Evolutionary conservation across 1,140 invertebrate genomes (phyloP).

Genomic region (Anadara kagoshimensis): DNA sequence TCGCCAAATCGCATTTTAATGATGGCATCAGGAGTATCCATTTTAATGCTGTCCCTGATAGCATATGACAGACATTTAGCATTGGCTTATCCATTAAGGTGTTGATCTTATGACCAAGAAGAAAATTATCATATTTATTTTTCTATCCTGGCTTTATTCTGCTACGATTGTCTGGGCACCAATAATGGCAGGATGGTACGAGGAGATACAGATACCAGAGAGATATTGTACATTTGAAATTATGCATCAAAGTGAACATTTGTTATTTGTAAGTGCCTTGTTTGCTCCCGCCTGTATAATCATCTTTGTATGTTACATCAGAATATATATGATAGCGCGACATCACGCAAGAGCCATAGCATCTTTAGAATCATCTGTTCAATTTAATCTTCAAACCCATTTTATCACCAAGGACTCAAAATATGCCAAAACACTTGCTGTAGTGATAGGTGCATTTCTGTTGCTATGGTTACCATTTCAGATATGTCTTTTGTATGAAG

Average conservation of each 20-base stretch:
- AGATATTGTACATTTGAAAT: constrained; percentile 70
- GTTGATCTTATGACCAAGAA: constrained; percentile 79
- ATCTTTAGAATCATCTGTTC: constrained; percentile 78
- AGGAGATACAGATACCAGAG: constrained; percentile 56
- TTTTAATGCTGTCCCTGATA: constrained; percentile 80
- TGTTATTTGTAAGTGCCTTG: constrained; percentile 55
- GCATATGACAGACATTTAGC: constrained; percentile 81
- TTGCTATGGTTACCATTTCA: constrained; percentile 81
- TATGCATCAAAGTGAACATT: constrained; percentile 48
- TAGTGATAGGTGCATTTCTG: constrained; percentile 80
- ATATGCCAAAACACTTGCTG: constrained; percentile 80
- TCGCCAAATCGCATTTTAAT: constrained; percentile 80
- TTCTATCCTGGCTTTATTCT: constrained; percentile 79
- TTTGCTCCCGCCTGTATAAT: constrained; percentile 69
- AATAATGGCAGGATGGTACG: too few relatives aligned
- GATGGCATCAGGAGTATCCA: constrained; percentile 79
- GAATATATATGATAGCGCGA: constrained; percentile 81
- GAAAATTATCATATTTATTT: constrained; percentile 78
- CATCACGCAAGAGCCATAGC: constrained; percentile 81
- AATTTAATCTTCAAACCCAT: constrained; percentile 56
- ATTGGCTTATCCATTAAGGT: constrained; percentile 79
- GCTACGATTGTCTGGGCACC: constrained; percentile 72
- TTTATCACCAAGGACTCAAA: constrained; percentile 68
- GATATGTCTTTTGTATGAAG: constrained; percentile 77
- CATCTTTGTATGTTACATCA: constrained; percentile 80